phyloP scores from a whole-genome alignment of 2,888 invertebrate species.

The Stegophylla sp. region DNA sequence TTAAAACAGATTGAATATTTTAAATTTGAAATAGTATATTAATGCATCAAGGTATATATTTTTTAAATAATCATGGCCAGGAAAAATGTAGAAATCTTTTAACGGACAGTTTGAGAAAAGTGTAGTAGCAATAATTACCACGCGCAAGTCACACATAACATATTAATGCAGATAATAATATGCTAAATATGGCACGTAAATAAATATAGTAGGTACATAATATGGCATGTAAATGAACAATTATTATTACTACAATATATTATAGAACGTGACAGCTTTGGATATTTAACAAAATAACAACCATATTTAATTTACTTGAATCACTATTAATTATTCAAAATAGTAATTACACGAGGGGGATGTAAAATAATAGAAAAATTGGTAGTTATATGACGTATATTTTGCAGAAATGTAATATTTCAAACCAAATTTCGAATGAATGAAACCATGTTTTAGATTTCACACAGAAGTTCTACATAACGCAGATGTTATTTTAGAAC shows the following conservation, averaged over 20 bases:
- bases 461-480: no score
- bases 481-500: no score
- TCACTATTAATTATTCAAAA: not conserved
- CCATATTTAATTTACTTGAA: not conserved
- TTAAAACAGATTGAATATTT: not conserved
- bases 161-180: not conserved
- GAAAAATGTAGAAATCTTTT: not conserved
- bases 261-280: not conserved
- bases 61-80: not conserved
- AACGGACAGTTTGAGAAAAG: not conserved
- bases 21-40: not conserved
- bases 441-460: not conserved
- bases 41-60: not conserved
- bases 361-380: no score
- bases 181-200: not conserved
- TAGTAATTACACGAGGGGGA: not conserved
- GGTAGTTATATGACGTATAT: not conserved
- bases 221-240: not conserved
- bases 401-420: not conserved
- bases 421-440: not conserved
- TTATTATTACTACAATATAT: not conserved
- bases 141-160: not conserved
- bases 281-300: not conserved
- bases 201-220: no score
- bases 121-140: not conserved